Evolutionary conservation across 2,797 vertebrate species (phyloP).

Genomic region (Salarias fasciatus): DNA sequence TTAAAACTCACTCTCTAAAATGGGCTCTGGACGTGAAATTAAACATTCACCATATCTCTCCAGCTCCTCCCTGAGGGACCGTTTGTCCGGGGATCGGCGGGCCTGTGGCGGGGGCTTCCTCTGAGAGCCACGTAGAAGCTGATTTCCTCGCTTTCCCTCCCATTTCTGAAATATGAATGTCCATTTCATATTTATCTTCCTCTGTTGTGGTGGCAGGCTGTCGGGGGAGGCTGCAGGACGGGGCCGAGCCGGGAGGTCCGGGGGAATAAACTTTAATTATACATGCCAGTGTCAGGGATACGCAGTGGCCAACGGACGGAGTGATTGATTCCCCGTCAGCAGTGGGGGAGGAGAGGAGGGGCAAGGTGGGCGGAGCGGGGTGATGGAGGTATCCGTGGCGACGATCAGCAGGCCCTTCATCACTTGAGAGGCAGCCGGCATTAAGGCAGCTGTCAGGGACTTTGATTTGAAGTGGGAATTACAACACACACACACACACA

Average conservation of each 20-base stretch:
- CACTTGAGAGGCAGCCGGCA: conserved; percentile 74
- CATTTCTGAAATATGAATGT: conserved; percentile 62
- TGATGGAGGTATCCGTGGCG: conserved; percentile 64
- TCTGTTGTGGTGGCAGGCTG: background rate
- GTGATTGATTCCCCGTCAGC: conserved; percentile 73
- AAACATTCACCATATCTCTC: background rate
- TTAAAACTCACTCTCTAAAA: no score
- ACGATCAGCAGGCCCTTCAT: conserved; percentile 63
- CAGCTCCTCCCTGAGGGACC: background rate
- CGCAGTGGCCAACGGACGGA: conserved; percentile 51
- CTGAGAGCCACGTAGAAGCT: no score
- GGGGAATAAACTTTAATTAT: conserved; percentile 76
- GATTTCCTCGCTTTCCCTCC: conserved; percentile 5
- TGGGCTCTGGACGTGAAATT: no score
- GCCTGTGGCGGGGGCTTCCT: no score
- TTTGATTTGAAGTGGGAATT: conserved; percentile 82
- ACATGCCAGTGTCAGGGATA: conserved; percentile 72
- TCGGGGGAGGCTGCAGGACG: conserved; percentile 25
- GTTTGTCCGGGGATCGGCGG: background rate
- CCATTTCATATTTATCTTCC: conserved; percentile 50
- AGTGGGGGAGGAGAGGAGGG: conserved; percentile 14
- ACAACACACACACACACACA: conserved; percentile 40
- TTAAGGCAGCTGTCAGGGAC: conserved; percentile 79
- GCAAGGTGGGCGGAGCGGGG: background rate
- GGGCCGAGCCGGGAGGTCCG: conserved; percentile 64